These are phyloP conservation scores for Eupithecia dodoneata DNA, from an alignment of 2,888 invertebrate species.

Conservation along the genomic window DNA sequence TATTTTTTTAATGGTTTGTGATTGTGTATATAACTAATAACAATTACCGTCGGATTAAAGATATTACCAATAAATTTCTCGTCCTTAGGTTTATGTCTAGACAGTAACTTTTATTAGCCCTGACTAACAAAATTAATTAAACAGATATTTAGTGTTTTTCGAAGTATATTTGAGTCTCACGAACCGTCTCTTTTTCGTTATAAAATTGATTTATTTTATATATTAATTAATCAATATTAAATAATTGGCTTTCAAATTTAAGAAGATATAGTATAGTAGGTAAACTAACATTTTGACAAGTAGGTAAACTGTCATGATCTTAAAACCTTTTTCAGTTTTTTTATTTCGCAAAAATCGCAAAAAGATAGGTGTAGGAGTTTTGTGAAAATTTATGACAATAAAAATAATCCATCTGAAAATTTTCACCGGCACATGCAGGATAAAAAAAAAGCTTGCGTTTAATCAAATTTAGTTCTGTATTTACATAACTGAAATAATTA, in stretches of 20 bases:
- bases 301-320: too few relatives aligned
- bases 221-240: not conserved
- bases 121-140: conserved; percentile 1
- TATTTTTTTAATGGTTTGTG: too few relatives aligned
- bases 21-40: not conserved
- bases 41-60: not conserved
- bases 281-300: too few relatives aligned
- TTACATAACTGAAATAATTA: too few relatives aligned
- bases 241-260: not conserved
- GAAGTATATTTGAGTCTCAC: not conserved
- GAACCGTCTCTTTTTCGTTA: not conserved
- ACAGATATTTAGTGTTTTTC: not conserved
- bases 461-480: not conserved
- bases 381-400: too few relatives aligned
- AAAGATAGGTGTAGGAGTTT: too few relatives aligned
- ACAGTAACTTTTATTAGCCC: not conserved
- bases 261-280: not conserved
- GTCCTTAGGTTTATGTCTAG: not conserved
- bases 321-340: too few relatives aligned
- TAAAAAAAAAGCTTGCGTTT: not conserved
- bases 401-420: too few relatives aligned
- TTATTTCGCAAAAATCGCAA: too few relatives aligned
- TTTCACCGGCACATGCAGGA: too few relatives aligned
- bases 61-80: not conserved
- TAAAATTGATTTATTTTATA: not conserved